A percentile compares a stretch with the other conserved stretches of the same genome.
Evolutionary conservation across 2,797 vertebrate genomes (phyloP).

Genomic region (Apogon hyalosoma): DNA sequence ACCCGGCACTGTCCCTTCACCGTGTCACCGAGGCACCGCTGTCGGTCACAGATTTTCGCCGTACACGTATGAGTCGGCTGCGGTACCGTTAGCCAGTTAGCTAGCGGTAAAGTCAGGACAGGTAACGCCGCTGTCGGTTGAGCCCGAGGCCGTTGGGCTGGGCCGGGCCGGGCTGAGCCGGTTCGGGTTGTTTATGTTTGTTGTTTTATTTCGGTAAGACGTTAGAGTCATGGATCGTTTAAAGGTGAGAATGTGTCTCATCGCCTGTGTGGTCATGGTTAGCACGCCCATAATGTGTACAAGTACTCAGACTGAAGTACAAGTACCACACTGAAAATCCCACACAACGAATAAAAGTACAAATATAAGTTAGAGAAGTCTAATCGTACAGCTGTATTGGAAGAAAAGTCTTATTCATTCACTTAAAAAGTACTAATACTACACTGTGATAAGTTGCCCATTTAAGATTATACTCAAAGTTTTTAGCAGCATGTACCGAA

Average conservation of each 20-base stretch:
- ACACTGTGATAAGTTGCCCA: too few species aligned
- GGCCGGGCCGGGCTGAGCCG: conserved; percentile 9
- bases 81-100: conserved; percentile 70
- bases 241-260: background rate
- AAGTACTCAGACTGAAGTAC: background rate
- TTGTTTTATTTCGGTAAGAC: too few species aligned
- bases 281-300: background rate
- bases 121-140: conserved; percentile 50
- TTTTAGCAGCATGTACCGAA: too few species aligned
- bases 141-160: conserved; percentile 30
- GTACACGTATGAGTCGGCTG: conserved; percentile 29
- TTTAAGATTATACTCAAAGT: too few species aligned
- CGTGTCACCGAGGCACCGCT: background rate
- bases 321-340: too few species aligned
- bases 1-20: background rate
- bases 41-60: background rate
- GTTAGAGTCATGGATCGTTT: too few species aligned
- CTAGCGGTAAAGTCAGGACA: conserved; percentile 54
- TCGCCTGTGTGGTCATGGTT: conserved; percentile 27
- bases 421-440: too few species aligned
- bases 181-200: too few species aligned
- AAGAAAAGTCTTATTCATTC: too few species aligned
- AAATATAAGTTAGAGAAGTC: too few species aligned
- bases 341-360: too few species aligned
- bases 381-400: too few species aligned